Conservation (phyloP, 92 coral and sea anemone genomes). For the Porites evermanni region DNA sequence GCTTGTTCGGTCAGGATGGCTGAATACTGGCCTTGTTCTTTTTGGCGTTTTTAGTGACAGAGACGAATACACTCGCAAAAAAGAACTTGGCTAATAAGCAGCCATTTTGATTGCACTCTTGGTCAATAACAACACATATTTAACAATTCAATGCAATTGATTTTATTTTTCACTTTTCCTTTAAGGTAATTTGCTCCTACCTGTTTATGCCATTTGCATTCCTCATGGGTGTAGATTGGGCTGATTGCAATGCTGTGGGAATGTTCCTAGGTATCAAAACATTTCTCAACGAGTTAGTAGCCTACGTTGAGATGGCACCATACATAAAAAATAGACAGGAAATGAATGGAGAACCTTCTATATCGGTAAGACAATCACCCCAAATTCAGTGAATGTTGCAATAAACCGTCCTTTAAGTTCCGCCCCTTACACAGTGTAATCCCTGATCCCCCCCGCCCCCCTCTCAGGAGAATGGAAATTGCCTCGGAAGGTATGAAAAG, state of each 20-base stretch:
- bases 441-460: no score
- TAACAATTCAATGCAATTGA: not conserved
- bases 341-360: conserved; percentile 60
- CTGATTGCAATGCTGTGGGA: conserved; percentile 88
- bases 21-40: no score
- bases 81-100: no score
- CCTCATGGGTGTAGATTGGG: conserved; percentile 96
- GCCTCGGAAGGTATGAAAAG: no score
- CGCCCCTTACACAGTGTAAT: no score
- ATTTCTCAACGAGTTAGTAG: conserved; percentile 90
- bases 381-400: not conserved
- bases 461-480: no score
- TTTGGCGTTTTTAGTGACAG: no score
- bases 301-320: conserved; percentile 74
- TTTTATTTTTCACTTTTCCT: not conserved
- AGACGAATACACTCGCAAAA: no score
- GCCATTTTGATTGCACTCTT: no score
- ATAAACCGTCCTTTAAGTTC: no score
- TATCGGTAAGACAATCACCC: conserved; percentile 68
- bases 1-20: no score
- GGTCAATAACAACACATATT: no score
- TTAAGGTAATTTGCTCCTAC: conserved; percentile 85
- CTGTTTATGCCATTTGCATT: conserved; percentile 90
- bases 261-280: conserved; percentile 90
- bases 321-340: conserved; percentile 62